Percentiles rank a stretch among this genome's conserved stretches.
phyloP scores from a whole-genome alignment of 2,888 invertebrate genomes.

The Oxystoma pomonae region DNA sequence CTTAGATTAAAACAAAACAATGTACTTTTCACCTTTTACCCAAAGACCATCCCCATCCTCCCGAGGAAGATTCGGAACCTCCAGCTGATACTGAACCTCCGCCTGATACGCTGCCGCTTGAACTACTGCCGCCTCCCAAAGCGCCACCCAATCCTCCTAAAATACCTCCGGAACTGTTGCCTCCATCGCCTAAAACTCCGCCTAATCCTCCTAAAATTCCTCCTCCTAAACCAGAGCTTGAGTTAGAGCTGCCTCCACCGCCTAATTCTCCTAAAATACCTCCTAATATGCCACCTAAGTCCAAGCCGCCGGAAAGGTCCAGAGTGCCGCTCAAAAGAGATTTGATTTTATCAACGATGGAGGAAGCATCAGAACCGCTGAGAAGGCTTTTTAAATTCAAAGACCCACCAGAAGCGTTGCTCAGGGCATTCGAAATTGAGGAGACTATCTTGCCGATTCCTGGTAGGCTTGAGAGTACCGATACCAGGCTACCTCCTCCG shows the following conservation, averaged over 20 bases:
- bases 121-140: not conserved
- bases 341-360: conserved; percentile 4
- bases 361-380: not conserved
- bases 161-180: conserved; percentile 6
- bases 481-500: conserved; percentile 10
- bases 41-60: not conserved
- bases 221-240: not conserved
- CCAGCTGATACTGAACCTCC: not conserved
- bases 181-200: conserved; percentile 3
- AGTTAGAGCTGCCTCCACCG: not conserved
- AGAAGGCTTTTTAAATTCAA: conserved; percentile 10
- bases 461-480: conserved; percentile 17
- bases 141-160: conserved; percentile 7
- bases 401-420: conserved; percentile 8
- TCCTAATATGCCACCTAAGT: not conserved
- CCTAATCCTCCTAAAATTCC: not conserved
- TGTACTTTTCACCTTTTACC: not conserved
- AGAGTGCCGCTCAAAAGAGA: conserved; percentile 11
- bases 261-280: not conserved
- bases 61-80: conserved; percentile 4
- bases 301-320: not conserved
- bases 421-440: conserved; percentile 13
- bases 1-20: not conserved
- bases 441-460: conserved; percentile 15
- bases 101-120: not conserved